Evolutionary conservation across 2,797 vertebrate species (phyloP), one percentile per base, ranked within the genome.

Genomic region (Sebastes cheni): DNA sequence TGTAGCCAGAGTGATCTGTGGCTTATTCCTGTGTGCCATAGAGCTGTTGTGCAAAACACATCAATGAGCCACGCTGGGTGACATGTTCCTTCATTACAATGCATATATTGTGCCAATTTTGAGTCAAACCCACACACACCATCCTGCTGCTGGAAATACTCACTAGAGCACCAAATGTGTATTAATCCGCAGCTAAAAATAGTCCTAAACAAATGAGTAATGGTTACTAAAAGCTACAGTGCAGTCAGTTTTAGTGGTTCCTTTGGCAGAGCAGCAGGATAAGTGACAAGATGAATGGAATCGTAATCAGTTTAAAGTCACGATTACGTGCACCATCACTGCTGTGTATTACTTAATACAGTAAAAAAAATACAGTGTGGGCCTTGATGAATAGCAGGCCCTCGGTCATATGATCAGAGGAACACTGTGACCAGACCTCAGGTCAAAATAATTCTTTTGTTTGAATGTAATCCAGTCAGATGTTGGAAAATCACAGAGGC

Each of bases 361-460:
- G 46, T 77, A 39, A 80, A 83, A 75, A 75, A 77, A 65, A 20
- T 27, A 66, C 39, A 75, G 75, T 72, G 80, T 20, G 34, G 42
- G 54, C 54, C 62, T 54, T 64, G 69, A 79, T 56, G 70, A 67
- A 71, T 50, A 55, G 25, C 67, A 36, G 71, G 46, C 65, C 62
- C 67, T 77, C 6, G 2, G 76, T 90, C 89, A 84, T 72, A 72
- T 88, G 85, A 89, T 69, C 70, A 67, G 46, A 82, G 59, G 50
- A 87, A 67, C 81, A 75, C 80, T 72, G 75, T 75, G 87, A 77
- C 71, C 85, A 71, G 75, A 79, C 34, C 68, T 67, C 76, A 77
- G 71, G 70, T 67, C 65, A 76, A 86, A 86, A 72, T 50, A 80
- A 88, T 80, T 79, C 74, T 85, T 77, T 80, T 82, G 82, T 88